Conservation (phyloP, 2,888 invertebrate genomes). For the Calameuta pallipes region DNA sequence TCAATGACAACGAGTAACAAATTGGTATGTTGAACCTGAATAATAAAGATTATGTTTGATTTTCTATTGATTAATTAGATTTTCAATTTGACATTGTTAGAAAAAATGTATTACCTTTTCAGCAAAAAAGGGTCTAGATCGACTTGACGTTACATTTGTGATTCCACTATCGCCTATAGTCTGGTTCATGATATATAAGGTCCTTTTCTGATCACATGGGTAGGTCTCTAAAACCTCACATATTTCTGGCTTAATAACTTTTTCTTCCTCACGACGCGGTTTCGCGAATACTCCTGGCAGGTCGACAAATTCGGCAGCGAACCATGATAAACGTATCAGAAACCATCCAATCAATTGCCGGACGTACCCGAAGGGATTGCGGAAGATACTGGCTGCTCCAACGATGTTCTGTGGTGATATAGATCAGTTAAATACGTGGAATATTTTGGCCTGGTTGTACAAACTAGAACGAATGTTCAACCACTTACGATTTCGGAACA, state of each 20-base stretch:
- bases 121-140: conserved; percentile 75
- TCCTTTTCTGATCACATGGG: conserved; percentile 80
- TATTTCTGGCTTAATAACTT: conserved; percentile 50
- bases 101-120: conserved; percentile 67
- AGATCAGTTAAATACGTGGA: neutral
- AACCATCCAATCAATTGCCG: conserved; percentile 63
- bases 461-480: neutral
- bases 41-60: conserved; percentile 12
- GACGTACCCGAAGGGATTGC: conserved; percentile 58
- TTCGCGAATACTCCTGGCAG: conserved; percentile 51
- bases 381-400: conserved; percentile 43
- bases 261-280: conserved; percentile 60
- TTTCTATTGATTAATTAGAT: too few species aligned
- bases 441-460: neutral
- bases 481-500: conserved; percentile 70
- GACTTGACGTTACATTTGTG: conserved; percentile 63
- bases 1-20: conserved; percentile 81
- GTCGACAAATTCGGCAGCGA: conserved; percentile 53
- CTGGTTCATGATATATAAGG: conserved; percentile 77
- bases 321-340: conserved; percentile 57
- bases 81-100: neutral
- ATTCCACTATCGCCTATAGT: conserved; percentile 63
- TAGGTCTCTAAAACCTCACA: conserved; percentile 58
- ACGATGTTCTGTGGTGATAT: conserved; percentile 16
- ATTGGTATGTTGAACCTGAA: conserved; percentile 78